These are phyloP conservation scores for Meda fulgida DNA, from an alignment of 2,797 vertebrate genomes.

Conservation along the genomic window DNA sequence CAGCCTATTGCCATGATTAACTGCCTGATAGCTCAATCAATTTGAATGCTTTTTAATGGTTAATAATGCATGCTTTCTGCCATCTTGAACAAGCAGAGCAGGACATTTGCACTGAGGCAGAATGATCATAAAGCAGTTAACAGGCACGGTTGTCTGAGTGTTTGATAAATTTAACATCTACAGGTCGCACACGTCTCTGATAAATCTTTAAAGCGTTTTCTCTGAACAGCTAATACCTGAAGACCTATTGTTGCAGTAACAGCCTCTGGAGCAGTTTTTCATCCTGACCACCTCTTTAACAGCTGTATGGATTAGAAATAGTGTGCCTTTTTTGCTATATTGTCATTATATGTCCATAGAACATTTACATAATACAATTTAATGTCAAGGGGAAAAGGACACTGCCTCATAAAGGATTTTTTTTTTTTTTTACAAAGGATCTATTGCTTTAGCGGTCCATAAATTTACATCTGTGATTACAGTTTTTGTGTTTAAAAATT, in stretches of 20 bases:
- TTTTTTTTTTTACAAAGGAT: not conserved
- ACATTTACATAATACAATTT: not conserved
- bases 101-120: not conserved
- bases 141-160: not conserved
- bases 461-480: not conserved
- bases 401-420: not conserved
- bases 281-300: not conserved
- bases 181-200: not conserved
- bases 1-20: not conserved
- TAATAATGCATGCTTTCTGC: not conserved
- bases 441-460: not conserved
- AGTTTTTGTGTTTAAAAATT: not conserved
- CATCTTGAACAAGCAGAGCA: not conserved
- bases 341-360: not conserved
- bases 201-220: not conserved
- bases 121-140: not conserved
- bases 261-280: not conserved
- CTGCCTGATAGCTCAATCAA: not conserved
- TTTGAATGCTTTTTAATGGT: conserved; percentile 3
- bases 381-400: not conserved
- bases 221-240: not conserved
- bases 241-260: not conserved
- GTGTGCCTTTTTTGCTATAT: not conserved
- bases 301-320: not conserved
- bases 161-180: not conserved